Evolutionary conservation across 2,888 invertebrate species (phyloP).

Genomic region (Labia minor): DNA sequence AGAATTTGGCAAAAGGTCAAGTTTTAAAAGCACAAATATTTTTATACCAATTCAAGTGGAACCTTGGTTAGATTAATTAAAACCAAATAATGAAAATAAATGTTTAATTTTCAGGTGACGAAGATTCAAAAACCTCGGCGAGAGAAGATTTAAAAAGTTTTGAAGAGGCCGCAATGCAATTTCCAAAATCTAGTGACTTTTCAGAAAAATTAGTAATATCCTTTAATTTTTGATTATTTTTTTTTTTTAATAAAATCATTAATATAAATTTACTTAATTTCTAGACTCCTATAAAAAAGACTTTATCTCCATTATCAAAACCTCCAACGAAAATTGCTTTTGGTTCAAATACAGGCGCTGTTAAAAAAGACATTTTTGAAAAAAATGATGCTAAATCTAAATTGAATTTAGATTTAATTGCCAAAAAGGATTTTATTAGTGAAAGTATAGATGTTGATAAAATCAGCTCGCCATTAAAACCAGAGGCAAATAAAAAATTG

Average conservation of each 20-base stretch:
- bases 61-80: too few relatives aligned
- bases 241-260: too few relatives aligned
- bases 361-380: neutral
- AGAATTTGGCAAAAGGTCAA: too few relatives aligned
- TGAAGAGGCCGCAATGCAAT: slow-evolving; percentile 28
- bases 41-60: too few relatives aligned
- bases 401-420: neutral
- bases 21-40: too few relatives aligned
- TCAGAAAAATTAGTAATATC: neutral
- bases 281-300: slow-evolving; percentile 25
- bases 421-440: neutral
- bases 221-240: too few relatives aligned
- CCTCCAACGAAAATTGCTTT: neutral
- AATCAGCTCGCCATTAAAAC: slow-evolving; percentile 29
- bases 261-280: too few relatives aligned
- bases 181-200: slow-evolving; percentile 9
- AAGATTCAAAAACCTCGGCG: slow-evolving; percentile 38
- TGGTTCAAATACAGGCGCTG: neutral
- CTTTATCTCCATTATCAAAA: slow-evolving; percentile 16
- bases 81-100: slow-evolving; percentile 31
- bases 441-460: neutral
- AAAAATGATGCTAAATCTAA: neutral
- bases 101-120: slow-evolving; percentile 35
- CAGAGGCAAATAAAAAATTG: slow-evolving; percentile 25
- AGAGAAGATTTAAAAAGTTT: slow-evolving; percentile 34